Evolutionary conservation across 2,888 invertebrate species (phyloP), one percentile per base, ranked within the genome.

Genomic region (Phymatocera aterrima): DNA sequence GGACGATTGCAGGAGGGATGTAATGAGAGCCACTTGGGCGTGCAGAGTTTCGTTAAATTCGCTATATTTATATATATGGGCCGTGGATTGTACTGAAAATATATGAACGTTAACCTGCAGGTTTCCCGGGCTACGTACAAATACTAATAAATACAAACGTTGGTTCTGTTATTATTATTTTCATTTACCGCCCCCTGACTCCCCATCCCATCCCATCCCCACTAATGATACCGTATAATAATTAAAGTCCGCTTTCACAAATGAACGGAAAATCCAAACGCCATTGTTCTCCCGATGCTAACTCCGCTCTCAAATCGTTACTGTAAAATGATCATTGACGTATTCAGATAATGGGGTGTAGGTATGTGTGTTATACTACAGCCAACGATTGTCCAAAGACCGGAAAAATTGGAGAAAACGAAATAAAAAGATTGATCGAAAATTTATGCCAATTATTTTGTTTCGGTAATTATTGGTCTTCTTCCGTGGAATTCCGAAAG

Each of bases 1-100:
- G n/a, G n/a, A n/a, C 80, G 81, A 84, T 83, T 51, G 68, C n/a
- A n/a, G n/a, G n/a, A n/a, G n/a, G 40, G 8, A 46, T 78, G 24
- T 48, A 78, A 65, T 34, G 46, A 46, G 24, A 46, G 48, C 6
- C 24, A 28, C 77, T 81, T 77, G 70, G 68, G 46, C 43, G 68
- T 37, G 64, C 21, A 28, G 64, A 60, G 70, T 57, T 68, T 15
- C 68, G 34, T 43, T 68, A 0, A 15, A 15, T 57, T 28, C 24
- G 21, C 21, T 0, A 18, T 54, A n/a, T n/a, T n/a, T n/a, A n/a
- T n/a, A n/a, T n/a, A n/a, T n/a, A n/a, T n/a, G n/a, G n/a, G n/a
- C 46, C 15, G 46, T 46, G n/a, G 3, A 3, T 46, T 15, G 3
- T 57, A 40, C 15, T 12, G 28, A 6, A 46, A 15, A 6, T 46